Conservation (phyloP, 1,140 invertebrate genomes). For the Pogonus chalceus region DNA sequence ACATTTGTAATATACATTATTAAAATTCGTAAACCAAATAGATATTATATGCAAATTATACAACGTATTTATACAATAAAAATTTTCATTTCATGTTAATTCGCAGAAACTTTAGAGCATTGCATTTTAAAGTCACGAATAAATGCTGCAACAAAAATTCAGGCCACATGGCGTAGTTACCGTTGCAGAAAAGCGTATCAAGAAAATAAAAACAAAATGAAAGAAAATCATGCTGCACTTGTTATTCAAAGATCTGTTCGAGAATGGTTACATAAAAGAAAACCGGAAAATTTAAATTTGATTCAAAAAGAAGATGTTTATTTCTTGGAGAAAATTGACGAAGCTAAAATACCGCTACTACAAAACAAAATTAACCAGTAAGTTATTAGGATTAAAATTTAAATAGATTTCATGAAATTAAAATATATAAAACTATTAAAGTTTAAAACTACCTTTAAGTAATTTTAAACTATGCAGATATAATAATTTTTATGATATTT, state of each 20-base stretch:
- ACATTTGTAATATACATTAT: no score
- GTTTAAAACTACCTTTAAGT: no score
- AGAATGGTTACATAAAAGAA: not conserved
- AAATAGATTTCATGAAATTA: no score
- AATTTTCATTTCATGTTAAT: no score
- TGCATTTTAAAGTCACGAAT: not conserved
- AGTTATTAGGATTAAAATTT: no score
- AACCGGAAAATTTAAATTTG: not conserved
- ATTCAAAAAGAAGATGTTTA: no score
- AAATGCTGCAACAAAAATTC: not conserved
- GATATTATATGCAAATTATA: no score
- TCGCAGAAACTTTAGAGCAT: not conserved
- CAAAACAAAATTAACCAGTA: not conserved
- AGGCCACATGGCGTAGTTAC: not conserved
- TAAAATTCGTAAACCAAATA: no score
- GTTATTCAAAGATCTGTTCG: slow-evolving; percentile 1
- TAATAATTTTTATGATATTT: no score
- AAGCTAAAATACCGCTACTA: not conserved
- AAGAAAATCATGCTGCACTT: not conserved
- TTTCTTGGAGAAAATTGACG: not conserved
- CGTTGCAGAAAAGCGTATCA: not conserved
- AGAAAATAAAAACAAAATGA: not conserved
- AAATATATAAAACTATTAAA: no score
- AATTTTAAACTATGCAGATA: no score
- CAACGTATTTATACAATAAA: no score